These are phyloP conservation scores for Rhinoderma darwinii DNA, from an alignment of 2,113 vertebrate species.

Conservation along the genomic window DNA sequence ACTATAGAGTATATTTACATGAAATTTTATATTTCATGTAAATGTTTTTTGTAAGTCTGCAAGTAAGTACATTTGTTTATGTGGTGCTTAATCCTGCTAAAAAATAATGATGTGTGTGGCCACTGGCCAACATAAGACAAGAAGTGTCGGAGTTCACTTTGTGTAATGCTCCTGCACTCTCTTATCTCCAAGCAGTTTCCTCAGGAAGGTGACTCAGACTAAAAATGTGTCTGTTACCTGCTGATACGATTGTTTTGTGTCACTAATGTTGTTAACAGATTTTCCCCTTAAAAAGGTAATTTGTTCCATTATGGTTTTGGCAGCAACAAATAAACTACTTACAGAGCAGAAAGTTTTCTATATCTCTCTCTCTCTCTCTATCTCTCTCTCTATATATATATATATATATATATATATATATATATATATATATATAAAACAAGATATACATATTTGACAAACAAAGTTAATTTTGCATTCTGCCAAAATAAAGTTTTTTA, in stretches of 20 bases:
- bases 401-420: too few relatives aligned
- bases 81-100: not conserved
- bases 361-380: too few relatives aligned
- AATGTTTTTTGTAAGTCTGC: too few relatives aligned
- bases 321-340: not conserved
- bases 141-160: not conserved
- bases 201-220: constrained; percentile 54
- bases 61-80: too few relatives aligned
- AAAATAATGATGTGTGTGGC: not conserved
- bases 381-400: too few relatives aligned
- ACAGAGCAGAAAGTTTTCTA: not conserved
- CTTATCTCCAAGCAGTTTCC: constrained; percentile 42
- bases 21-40: too few relatives aligned
- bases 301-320: constrained; percentile 16
- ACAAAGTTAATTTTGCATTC: not conserved
- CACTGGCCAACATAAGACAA: not conserved
- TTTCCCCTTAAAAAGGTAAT: constrained; percentile 33
- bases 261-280: constrained; percentile 29
- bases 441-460: constrained; percentile 25
- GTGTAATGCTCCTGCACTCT: constrained; percentile 1
- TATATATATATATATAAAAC: too few relatives aligned
- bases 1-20: too few relatives aligned
- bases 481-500: not conserved
- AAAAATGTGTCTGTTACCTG: constrained; percentile 30
- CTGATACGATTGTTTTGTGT: constrained; percentile 52